Evolutionary conservation across 2,113 vertebrate genomes (phyloP).

Genomic region (Zonotrichia leucophrys): DNA sequence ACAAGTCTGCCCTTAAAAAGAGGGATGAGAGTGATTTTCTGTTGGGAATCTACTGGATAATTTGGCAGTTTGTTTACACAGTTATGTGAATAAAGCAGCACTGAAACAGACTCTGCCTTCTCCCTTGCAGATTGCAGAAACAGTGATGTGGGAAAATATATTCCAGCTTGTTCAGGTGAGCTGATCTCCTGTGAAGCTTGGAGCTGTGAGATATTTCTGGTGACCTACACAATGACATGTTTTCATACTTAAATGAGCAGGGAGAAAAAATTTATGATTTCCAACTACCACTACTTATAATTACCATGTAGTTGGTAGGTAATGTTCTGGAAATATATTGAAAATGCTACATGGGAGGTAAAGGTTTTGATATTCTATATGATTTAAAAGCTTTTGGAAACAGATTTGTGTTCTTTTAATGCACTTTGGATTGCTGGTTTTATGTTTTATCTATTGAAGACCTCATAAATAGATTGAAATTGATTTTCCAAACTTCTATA

Average conservation of each 20-base stretch:
- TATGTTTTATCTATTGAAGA: neutral
- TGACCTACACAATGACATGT: neutral
- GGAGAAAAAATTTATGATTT: neutral
- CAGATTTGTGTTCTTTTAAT: neutral
- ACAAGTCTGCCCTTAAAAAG: neutral
- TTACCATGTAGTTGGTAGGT: neutral
- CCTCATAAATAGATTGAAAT: neutral
- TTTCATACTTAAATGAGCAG: neutral
- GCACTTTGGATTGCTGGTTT: neutral
- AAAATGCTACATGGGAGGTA: neutral
- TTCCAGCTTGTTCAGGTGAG: conserved; percentile 87
- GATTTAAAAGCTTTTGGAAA: neutral
- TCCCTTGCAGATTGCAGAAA: conserved; percentile 79
- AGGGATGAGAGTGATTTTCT: neutral
- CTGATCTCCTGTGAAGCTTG: neutral
- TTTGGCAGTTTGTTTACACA: neutral
- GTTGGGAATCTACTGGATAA: neutral
- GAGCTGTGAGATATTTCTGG: neutral
- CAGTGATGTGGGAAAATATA: conserved; percentile 74
- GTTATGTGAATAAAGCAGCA: neutral
- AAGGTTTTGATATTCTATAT: neutral
- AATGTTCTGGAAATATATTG: neutral
- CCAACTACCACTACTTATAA: neutral
- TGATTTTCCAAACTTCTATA: neutral
- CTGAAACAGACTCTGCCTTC: neutral